Percentiles rank a stretch among this genome's conserved stretches.
Conservation (phyloP, 92 coral and sea anemone species). For the Diadumene lineata region DNA sequence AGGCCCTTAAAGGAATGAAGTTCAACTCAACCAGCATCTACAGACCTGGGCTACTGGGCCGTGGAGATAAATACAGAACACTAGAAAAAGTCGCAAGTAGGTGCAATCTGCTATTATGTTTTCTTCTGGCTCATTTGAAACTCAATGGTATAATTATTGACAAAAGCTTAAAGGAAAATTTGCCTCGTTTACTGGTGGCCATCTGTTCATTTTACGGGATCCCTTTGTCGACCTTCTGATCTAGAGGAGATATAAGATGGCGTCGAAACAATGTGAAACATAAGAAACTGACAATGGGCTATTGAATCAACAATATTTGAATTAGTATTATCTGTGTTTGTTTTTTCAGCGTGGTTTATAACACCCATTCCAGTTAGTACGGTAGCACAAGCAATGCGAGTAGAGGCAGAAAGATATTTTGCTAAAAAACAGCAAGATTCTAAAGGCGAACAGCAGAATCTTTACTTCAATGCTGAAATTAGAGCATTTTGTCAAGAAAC, state of each 20-base stretch:
- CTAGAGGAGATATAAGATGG: background rate
- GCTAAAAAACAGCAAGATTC: constrained; percentile 22
- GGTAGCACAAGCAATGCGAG: constrained; percentile 77
- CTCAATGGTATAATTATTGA: too few species aligned
- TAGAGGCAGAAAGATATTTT: constrained; percentile 69
- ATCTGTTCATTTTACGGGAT: too few species aligned
- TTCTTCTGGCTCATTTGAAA: too few species aligned
- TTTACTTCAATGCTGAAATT: constrained; percentile 1
- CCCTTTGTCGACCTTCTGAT: too few species aligned
- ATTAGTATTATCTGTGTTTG: too few species aligned
- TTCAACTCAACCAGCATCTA: constrained; percentile 77
- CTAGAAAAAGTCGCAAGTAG: constrained; percentile 76
- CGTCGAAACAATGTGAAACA: background rate
- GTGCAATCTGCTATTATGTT: background rate
- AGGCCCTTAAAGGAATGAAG: constrained; percentile 67
- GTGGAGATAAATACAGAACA: constrained; percentile 70
- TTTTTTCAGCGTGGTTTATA: constrained; percentile 52
- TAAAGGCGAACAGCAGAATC: constrained; percentile 7
- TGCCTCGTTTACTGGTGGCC: too few species aligned
- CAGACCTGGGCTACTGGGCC: constrained; percentile 83
- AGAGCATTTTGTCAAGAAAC: background rate
- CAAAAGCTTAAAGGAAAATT: too few species aligned
- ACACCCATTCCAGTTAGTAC: constrained; percentile 54
- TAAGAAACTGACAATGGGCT: too few species aligned
- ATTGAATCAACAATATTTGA: too few species aligned